phyloP scores from a whole-genome alignment of 1,140 invertebrate species.

The Augochlora pura region DNA sequence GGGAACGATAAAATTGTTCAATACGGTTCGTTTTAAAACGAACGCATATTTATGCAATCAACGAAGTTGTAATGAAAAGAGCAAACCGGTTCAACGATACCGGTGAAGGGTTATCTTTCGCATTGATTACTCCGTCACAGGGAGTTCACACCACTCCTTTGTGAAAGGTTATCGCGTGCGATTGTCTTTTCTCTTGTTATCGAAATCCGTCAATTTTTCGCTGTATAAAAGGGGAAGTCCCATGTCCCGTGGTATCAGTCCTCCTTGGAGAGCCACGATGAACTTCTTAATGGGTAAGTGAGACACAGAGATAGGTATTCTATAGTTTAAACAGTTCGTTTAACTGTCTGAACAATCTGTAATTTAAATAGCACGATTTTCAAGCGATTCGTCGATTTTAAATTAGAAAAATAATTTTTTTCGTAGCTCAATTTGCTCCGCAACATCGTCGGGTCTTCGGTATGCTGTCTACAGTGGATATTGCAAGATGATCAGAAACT shows the following conservation, averaged over 20 bases:
- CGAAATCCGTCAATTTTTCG: conserved; percentile 61
- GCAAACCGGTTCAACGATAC: conserved; percentile 32
- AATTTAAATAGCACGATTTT: too few relatives aligned
- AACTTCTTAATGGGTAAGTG: conserved; percentile 68
- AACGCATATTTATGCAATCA: not conserved
- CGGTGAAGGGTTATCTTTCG: conserved; percentile 70
- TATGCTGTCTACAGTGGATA: too few relatives aligned
- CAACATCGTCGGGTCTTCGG: too few relatives aligned
- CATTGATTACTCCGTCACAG: conserved; percentile 57
- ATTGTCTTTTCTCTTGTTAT: conserved; percentile 60
- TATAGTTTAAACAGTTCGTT: too few relatives aligned
- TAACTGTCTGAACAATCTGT: too few relatives aligned
- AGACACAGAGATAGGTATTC: not conserved
- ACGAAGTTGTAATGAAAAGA: not conserved
- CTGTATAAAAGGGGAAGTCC: conserved; percentile 73
- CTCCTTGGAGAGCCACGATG: conserved; percentile 66
- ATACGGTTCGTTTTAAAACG: not conserved
- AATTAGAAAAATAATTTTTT: too few relatives aligned
- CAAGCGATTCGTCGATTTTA: too few relatives aligned
- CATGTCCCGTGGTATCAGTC: conserved; percentile 64
- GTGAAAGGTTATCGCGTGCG: conserved; percentile 71
- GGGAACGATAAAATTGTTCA: not conserved
- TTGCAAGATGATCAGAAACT: too few relatives aligned
- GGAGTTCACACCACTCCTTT: conserved; percentile 61
- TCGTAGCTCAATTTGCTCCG: too few relatives aligned